Evolutionary conservation across 1,140 invertebrate species (phyloP), one percentile per base, ranked within the genome.

Genomic region (Solen grandis): DNA sequence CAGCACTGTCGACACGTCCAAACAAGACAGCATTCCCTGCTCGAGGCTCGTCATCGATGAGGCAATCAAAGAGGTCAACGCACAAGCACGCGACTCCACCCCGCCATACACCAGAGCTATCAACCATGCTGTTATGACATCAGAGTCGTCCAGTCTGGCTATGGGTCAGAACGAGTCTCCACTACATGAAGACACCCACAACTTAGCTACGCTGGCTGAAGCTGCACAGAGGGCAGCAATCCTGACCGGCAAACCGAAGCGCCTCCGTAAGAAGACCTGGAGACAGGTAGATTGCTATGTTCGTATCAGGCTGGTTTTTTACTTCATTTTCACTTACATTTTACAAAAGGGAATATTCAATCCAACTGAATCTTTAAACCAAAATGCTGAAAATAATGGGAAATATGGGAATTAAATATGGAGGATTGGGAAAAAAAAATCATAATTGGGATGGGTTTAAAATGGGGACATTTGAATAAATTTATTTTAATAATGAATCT

Each of bases 211-310:
- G 19, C 77, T 90, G 27, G 89, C 89, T 8, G 89, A 89, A 57
- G 87, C 88, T 52, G 85, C 87, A 13, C 83, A 86, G 46, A 38
- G 83, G 19, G 79, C 81, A 27, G 77, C 83, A 14, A 73, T 81
- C 22, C 72, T 68, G 22, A 29, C 72, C 13, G 82, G 78, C 52
- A 85, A 84, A 62, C 74, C 81, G 52, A 90, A 90, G 75, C 83
- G 89, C 14, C 54, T 87, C 68, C 72, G 89, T 19, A 89, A 88
- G 82, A 90, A 90, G 81, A 88, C 88, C 52, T 90, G 89, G 89
- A 84, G 88, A 83, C 89, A 90, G 89, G 89, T 90, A 85, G 80
- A 84, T 52, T 70, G 75, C 85, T 86, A 86, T 86, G 85, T 86
- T 83, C 84, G 85, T 86, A 86, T 86, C 85, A 84, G 69, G 63